These are phyloP conservation scores for Drosophila truncata DNA, from an alignment of 1,140 invertebrate species.

Conservation along the genomic window DNA sequence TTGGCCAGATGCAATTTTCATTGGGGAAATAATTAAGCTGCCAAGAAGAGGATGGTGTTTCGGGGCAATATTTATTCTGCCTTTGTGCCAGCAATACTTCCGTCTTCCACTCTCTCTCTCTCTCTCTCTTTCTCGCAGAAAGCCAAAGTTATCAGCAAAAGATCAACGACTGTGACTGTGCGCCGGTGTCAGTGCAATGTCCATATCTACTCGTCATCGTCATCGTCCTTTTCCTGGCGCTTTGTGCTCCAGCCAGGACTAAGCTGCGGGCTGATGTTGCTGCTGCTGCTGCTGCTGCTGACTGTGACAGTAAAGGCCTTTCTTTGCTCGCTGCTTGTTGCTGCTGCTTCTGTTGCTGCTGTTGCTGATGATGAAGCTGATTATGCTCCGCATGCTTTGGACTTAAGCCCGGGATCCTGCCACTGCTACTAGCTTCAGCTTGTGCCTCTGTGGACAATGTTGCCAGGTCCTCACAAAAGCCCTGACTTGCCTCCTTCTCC, in stretches of 20 bases:
- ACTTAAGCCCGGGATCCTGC: slow-evolving; percentile 46
- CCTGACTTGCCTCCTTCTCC: neutral
- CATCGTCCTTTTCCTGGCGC: slow-evolving; percentile 59
- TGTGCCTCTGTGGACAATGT: slow-evolving; percentile 63
- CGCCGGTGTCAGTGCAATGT: slow-evolving; percentile 32
- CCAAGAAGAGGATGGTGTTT: slow-evolving; percentile 7
- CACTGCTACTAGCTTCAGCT: slow-evolving; percentile 2
- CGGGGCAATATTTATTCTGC: slow-evolving; percentile 32
- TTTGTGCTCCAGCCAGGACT: slow-evolving; percentile 64
- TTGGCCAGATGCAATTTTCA: slow-evolving; percentile 16
- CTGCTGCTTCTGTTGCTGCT: slow-evolving; percentile 52
- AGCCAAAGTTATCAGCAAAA: slow-evolving; percentile 82
- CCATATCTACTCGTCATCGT: slow-evolving; percentile 37
- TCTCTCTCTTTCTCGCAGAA: slow-evolving; percentile 65
- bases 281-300: slow-evolving; percentile 40
- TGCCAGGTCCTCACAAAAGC: slow-evolving; percentile 61
- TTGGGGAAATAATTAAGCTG: slow-evolving; percentile 74
- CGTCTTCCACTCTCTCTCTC: slow-evolving; percentile 48
- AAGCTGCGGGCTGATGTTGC: slow-evolving; percentile 58
- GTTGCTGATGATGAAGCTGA: slow-evolving; percentile 76
- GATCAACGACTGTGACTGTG: slow-evolving; percentile 69
- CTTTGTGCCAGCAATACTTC: slow-evolving; percentile 64
- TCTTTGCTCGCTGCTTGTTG: slow-evolving; percentile 70
- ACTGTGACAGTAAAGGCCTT: slow-evolving; percentile 79
- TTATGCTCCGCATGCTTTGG: slow-evolving; percentile 77